phyloP scores from a whole-genome alignment of 2,113 vertebrate species.

The Ursus arctos region DNA sequence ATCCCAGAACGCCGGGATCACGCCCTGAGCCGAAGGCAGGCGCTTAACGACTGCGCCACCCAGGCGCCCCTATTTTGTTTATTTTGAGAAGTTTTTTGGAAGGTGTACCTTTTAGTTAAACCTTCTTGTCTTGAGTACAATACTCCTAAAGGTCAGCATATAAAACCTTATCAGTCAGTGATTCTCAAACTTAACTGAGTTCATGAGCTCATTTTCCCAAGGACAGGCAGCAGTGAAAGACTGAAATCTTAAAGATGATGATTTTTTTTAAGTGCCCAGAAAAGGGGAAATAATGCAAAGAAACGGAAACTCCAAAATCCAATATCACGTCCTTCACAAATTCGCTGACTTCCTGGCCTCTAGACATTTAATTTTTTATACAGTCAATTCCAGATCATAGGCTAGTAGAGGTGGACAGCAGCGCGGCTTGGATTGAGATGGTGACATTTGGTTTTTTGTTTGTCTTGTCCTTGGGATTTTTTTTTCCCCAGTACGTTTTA shows the following conservation, averaged over 20 bases:
- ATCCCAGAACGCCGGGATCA: too few species aligned
- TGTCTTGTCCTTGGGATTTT: neutral
- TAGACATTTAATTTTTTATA: neutral
- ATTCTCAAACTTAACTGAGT: neutral
- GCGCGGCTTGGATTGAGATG: fast-evolving
- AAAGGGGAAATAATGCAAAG: neutral
- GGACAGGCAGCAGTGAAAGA: neutral
- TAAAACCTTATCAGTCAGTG: neutral
- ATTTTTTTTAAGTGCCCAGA: neutral
- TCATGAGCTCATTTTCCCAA: neutral
- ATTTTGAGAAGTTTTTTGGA: too few species aligned
- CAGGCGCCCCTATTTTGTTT: too few species aligned
- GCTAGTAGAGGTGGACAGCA: fast-evolving
- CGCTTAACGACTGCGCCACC: too few species aligned
- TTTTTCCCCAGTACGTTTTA: neutral
- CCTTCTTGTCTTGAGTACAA: neutral
- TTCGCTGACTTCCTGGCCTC: neutral
- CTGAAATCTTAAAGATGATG: neutral
- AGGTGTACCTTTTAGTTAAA: neutral
- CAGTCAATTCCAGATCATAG: fast-evolving
- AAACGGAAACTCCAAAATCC: neutral
- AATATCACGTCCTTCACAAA: too few species aligned
- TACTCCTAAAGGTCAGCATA: neutral
- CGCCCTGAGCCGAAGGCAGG: too few species aligned
- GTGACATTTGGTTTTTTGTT: neutral